Evolutionary conservation across 2,113 vertebrate genomes (phyloP).

Genomic region (Pholis gunnellus): DNA sequence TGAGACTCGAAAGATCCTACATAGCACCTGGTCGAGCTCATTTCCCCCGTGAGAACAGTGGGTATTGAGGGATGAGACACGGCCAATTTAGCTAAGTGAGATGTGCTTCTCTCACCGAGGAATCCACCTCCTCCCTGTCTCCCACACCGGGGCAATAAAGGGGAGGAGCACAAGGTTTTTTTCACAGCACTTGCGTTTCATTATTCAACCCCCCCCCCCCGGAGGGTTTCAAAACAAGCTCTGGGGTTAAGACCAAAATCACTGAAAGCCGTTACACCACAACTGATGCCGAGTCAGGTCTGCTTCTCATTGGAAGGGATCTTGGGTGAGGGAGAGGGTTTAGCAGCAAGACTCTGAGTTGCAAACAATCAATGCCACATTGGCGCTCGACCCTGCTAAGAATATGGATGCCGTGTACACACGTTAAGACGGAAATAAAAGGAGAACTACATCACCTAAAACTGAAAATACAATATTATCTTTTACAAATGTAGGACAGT

Average conservation of each 20-base stretch:
- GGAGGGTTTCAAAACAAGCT: constrained; percentile 70
- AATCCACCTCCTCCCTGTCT: constrained; percentile 27
- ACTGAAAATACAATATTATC: constrained; percentile 2
- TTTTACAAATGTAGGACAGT: neutral
- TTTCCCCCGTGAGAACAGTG: constrained; percentile 66
- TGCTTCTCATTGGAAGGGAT: constrained; percentile 76
- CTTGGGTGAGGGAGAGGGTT: constrained; percentile 50
- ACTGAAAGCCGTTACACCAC: constrained; percentile 70
- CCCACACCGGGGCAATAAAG: constrained; percentile 18
- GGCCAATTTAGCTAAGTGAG: constrained; percentile 81
- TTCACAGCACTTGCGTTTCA: constrained; percentile 71
- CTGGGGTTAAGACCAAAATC: constrained; percentile 71
- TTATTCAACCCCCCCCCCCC: constrained; percentile 74
- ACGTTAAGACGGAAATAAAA: constrained; percentile 14
- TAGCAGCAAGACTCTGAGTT: constrained; percentile 46
- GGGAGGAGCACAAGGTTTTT: constrained; percentile 54
- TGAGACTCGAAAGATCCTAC: constrained; percentile 35
- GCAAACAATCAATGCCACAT: constrained; percentile 74
- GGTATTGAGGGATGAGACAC: constrained; percentile 78
- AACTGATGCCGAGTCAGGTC: constrained; percentile 64
- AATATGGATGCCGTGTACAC: constrained; percentile 34
- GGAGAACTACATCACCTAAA: neutral
- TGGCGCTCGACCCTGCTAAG: constrained; percentile 43
- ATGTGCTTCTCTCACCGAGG: constrained; percentile 42
- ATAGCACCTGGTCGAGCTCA: constrained; percentile 55